A percentile compares a stretch with the other conserved stretches of the same genome.
These are phyloP conservation scores for Dermolepida albohirtum DNA, from an alignment of 2,888 invertebrate species.

Conservation along the genomic window DNA sequence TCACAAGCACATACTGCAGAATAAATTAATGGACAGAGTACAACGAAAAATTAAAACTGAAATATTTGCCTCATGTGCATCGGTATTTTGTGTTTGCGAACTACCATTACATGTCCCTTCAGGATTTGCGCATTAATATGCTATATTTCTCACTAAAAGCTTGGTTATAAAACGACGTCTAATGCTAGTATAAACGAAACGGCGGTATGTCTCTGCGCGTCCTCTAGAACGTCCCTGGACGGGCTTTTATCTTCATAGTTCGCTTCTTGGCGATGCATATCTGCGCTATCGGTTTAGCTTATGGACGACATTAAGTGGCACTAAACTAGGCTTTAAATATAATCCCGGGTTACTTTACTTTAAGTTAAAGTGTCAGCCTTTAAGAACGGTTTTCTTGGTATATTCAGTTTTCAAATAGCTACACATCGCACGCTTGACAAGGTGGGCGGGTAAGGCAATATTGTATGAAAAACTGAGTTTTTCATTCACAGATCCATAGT, in stretches of 20 bases:
- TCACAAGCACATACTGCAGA: neutral
- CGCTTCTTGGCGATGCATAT: slow-evolving; percentile 53
- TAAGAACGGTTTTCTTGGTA: slow-evolving; percentile 24
- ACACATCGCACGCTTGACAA: slow-evolving; percentile 15
- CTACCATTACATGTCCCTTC: slow-evolving; percentile 34
- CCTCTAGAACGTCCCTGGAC: slow-evolving; percentile 46
- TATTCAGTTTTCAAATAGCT: slow-evolving; percentile 12
- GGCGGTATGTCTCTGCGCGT: slow-evolving; percentile 31
- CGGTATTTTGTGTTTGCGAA: slow-evolving; percentile 35
- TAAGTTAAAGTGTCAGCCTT: slow-evolving; percentile 49
- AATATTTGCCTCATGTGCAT: slow-evolving; percentile 28
- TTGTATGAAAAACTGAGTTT: neutral
- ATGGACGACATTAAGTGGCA: slow-evolving; percentile 58
- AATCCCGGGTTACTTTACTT: slow-evolving; percentile 55
- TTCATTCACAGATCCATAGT: neutral
- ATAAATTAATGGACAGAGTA: slow-evolving; percentile 12
- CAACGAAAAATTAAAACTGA: slow-evolving; percentile 23
- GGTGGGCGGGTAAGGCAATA: neutral
- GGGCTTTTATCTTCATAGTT: slow-evolving; percentile 52
- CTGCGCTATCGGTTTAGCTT: slow-evolving; percentile 57
- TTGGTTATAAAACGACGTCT: slow-evolving; percentile 40
- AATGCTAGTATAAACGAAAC: slow-evolving; percentile 27
- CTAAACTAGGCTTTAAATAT: slow-evolving; percentile 60
- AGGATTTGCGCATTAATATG: slow-evolving; percentile 49
- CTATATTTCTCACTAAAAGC: slow-evolving; percentile 48